Conservation (phyloP, 2,113 vertebrate species). For the Myxocyprinus asiaticus region DNA sequence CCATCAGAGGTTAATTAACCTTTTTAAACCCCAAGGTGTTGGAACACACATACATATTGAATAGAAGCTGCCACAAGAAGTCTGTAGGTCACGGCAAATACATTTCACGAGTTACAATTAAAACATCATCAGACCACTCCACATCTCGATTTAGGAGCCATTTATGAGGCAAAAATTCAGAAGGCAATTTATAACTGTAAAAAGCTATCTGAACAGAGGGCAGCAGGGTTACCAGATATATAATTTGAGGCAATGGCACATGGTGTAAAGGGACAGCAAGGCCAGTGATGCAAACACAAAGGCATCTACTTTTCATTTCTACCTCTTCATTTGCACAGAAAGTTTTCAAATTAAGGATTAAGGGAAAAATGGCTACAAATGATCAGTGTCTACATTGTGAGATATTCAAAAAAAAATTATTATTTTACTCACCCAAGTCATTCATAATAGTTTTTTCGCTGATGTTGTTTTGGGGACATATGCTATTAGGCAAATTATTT, state of each 20-base stretch:
- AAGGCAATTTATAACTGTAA: conserved; percentile 74
- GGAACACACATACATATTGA: conserved; percentile 78
- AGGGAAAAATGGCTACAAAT: background rate
- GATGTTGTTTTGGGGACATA: too few relatives aligned
- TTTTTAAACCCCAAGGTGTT: conserved; percentile 82
- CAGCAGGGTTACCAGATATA: conserved; percentile 70
- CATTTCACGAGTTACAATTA: conserved; percentile 76
- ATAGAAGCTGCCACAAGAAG: conserved; percentile 81
- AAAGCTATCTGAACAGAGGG: conserved; percentile 67
- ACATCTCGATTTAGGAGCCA: conserved; percentile 72
- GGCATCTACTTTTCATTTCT: background rate
- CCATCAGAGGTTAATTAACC: conserved; percentile 96
- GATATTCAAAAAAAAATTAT: too few relatives aligned
- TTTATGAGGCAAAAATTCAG: conserved; percentile 69
- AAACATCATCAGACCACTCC: conserved; percentile 75
- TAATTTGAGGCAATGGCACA: conserved; percentile 70
- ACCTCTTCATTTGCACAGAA: conserved; percentile 16
- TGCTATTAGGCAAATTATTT: too few relatives aligned
- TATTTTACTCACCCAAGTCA: too few relatives aligned
- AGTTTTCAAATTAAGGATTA: background rate
- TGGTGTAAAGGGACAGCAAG: conserved; percentile 58
- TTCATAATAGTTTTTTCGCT: too few relatives aligned
- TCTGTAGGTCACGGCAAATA: conserved; percentile 76
- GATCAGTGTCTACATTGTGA: background rate
- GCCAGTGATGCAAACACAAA: conserved; percentile 58